Percentiles rank a stretch among this genome's conserved stretches.
Evolutionary conservation across 2,797 vertebrate species (phyloP).

Genomic region (Sciaenops ocellatus): DNA sequence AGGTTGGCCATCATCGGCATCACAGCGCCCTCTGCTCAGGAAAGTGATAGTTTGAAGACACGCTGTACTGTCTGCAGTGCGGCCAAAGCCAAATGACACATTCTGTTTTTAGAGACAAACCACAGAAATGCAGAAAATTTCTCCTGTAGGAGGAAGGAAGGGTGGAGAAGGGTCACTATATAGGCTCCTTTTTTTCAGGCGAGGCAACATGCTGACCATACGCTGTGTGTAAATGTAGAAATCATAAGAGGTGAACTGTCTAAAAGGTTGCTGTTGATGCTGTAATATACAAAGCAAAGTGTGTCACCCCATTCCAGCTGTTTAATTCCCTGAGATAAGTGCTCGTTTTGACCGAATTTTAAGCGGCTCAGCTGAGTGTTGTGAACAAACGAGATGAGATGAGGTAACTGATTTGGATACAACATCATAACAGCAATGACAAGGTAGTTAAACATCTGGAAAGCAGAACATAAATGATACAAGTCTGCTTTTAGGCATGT

Average conservation of each 20-base stretch:
- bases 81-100: conserved; percentile 62
- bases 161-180: conserved; percentile 3
- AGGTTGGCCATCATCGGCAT: not conserved
- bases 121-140: conserved; percentile 66
- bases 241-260: not conserved
- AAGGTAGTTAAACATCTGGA: conserved; percentile 40
- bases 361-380: conserved; percentile 5
- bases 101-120: conserved; percentile 69
- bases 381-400: conserved; percentile 7
- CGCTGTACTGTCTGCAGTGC: not conserved
- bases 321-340: not conserved
- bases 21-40: not conserved
- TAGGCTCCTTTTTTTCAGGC: not conserved
- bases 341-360: conserved; percentile 12
- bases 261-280: not conserved
- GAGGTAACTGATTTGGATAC: conserved; percentile 25
- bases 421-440: conserved; percentile 27
- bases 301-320: not conserved
- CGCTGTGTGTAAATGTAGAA: not conserved
- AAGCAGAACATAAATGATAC: conserved; percentile 19
- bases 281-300: not conserved
- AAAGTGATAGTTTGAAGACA: not conserved
- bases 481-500: not conserved
- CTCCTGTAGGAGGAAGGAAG: conserved; percentile 33
- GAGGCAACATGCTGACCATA: not conserved